Percentiles rank a stretch among this genome's conserved stretches.
phyloP scores from a whole-genome alignment of 2,888 invertebrate genomes.

The Tenodera sinensis region DNA sequence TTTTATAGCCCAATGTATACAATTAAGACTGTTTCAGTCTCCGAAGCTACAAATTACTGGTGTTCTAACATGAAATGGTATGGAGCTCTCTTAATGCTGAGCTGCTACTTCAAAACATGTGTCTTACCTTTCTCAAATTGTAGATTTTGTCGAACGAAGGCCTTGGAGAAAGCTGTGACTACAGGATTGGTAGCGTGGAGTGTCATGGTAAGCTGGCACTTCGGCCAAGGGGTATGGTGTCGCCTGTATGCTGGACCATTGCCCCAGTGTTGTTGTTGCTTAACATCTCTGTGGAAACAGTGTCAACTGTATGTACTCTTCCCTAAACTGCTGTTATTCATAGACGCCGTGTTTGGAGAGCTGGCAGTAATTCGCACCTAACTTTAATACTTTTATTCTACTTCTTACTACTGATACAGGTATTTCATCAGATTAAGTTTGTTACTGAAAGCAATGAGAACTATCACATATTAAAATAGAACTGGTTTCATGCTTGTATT shows the following conservation, averaged over 20 bases:
- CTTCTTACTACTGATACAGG: too few species aligned
- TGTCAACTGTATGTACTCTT: neutral
- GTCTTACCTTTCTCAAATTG: slow-evolving; percentile 13
- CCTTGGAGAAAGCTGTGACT: slow-evolving; percentile 6
- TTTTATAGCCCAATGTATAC: too few species aligned
- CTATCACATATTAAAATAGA: too few species aligned
- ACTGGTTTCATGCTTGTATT: too few species aligned
- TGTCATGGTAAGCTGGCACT: neutral
- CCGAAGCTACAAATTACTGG: too few species aligned
- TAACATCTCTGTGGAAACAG: neutral
- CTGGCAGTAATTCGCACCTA: neutral
- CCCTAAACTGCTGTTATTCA: neutral
- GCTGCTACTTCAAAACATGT: neutral
- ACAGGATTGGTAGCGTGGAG: neutral
- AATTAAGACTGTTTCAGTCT: too few species aligned
- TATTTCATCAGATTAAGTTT: too few species aligned
- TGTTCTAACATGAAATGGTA: neutral
- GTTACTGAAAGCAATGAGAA: too few species aligned
- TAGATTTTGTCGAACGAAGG: slow-evolving; percentile 10
- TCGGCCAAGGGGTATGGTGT: neutral
- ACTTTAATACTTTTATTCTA: too few species aligned
- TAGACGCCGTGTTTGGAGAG: neutral
- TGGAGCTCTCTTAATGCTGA: neutral
- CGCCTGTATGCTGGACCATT: neutral
- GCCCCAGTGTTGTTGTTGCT: neutral